Base-by-base conservation (phyloP, 2,797 vertebrate genomes). In the Coilia nasus region DNA sequence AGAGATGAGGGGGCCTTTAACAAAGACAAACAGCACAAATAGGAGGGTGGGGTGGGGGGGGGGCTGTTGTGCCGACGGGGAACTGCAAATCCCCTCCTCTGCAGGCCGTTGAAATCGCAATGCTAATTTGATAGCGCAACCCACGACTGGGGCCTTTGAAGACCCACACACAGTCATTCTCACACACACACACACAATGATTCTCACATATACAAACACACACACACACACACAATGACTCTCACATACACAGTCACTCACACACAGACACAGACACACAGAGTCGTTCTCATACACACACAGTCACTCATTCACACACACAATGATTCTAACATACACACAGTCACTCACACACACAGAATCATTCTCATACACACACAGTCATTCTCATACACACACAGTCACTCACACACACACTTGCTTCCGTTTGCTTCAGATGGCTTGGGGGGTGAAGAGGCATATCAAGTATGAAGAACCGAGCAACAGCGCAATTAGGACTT, bases 61-160 rank as follows among this genome's bases (percentile, higher is more conserved):
- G 4, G 23, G 23, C 62, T 64, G 23, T 2, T 2, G 23, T 21
- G 57, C 17, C 6, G 4, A 2, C 17, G 14, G 23, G 62, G 10
- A 6, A 64, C 62, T 64, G n/a, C 23, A 64, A 64, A 71, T 71
- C 25, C 64, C 64, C 64, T 71, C 64, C 64, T 71, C 64, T 71
- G 64, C 28, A 31, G 25, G 35, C 35, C 3, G 64, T 6, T 35
- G 1, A 31, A 35, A 71, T 71, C 3, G 28, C 64, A 35, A 71
- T 35, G 64, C 64, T 71, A 71, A 71, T 71, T 71, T 71, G 12
- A 71, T 71, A 71, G 28, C 64, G 15, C 28, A 41, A 71, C 64
- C 64, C 64, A 71, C 64, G 12, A 15, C 17, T 12, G 64, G 28
- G 64, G 62, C 11, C 62, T 67, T 67, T 67, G 0, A 67, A 67